Conservation (phyloP, 2,113 vertebrate genomes). For the Cynoglossus semilaevis region DNA sequence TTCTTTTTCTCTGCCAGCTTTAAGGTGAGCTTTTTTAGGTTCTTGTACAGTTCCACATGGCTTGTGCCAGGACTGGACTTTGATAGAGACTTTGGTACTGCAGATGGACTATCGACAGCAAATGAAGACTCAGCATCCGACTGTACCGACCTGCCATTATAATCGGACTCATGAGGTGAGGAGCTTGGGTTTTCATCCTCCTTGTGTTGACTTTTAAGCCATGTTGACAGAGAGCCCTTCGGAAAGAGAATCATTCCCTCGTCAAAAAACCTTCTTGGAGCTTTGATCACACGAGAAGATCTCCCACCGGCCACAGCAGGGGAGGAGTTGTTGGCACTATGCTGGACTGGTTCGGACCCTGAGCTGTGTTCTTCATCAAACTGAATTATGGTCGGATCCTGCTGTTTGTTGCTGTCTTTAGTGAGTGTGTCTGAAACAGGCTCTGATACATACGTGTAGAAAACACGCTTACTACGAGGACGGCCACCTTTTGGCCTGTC, state of each 20-base stretch:
- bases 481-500: slow-evolving; percentile 1
- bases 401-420: slow-evolving; percentile 1
- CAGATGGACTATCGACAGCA: slow-evolving; percentile 5
- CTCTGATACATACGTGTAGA: slow-evolving; percentile 55
- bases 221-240: slow-evolving; percentile 54
- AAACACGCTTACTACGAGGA: slow-evolving; percentile 31
- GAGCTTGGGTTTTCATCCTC: slow-evolving; percentile 33
- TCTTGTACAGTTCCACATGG: slow-evolving; percentile 84
- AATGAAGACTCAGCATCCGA: slow-evolving; percentile 12
- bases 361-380: slow-evolving; percentile 9
- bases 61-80: slow-evolving; percentile 73
- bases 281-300: slow-evolving; percentile 86
- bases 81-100: slow-evolving; percentile 31
- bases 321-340: slow-evolving; percentile 61
- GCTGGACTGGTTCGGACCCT: slow-evolving; percentile 20
- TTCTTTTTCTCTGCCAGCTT: slow-evolving; percentile 69
- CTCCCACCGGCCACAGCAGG: slow-evolving; percentile 76
- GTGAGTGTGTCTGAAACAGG: neutral
- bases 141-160: slow-evolving; percentile 9
- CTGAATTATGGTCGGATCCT: slow-evolving; percentile 5
- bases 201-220: slow-evolving; percentile 50
- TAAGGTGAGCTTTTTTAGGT: slow-evolving; percentile 77
- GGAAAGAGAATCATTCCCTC: slow-evolving; percentile 74
- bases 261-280: slow-evolving; percentile 86
- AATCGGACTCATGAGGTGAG: slow-evolving; percentile 27